A percentile compares a stretch with the other conserved stretches of the same genome.
phyloP scores from a whole-genome alignment of 2,888 invertebrate genomes.

The Cheilosia pagana region DNA sequence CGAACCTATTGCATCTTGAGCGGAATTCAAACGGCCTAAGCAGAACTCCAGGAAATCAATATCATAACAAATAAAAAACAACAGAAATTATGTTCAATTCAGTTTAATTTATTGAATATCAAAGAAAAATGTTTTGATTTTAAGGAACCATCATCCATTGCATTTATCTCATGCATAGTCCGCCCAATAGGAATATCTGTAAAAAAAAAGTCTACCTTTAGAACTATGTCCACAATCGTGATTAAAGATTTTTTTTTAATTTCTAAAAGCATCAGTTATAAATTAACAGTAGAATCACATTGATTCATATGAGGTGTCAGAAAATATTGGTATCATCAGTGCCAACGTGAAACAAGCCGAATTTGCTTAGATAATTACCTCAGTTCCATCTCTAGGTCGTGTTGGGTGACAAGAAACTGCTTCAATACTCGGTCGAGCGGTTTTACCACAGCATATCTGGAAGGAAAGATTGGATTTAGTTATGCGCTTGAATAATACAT shows the following conservation, averaged over 20 bases:
- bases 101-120: too few species aligned
- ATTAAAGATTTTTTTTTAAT: neutral
- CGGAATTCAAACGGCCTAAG: too few species aligned
- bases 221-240: neutral
- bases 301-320: slow-evolving; percentile 83
- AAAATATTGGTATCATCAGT: slow-evolving; percentile 80
- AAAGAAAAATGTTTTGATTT: too few species aligned
- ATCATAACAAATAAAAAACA: too few species aligned
- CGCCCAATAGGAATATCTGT: neutral
- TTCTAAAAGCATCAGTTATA: slow-evolving; percentile 35
- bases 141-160: too few species aligned
- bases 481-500: neutral
- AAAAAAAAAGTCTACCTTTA: neutral
- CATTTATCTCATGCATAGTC: too few species aligned
- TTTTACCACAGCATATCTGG: neutral
- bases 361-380: slow-evolving; percentile 26
- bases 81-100: too few species aligned
- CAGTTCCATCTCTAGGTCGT: neutral
- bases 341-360: neutral
- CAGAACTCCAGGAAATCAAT: too few species aligned
- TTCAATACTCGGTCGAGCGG: neutral
- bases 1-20: too few species aligned
- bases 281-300: slow-evolving; percentile 78
- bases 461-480: neutral
- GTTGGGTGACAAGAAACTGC: neutral